Conservation (phyloP, 2,888 invertebrate species). For the Gymnoscelis rufifasciata region DNA sequence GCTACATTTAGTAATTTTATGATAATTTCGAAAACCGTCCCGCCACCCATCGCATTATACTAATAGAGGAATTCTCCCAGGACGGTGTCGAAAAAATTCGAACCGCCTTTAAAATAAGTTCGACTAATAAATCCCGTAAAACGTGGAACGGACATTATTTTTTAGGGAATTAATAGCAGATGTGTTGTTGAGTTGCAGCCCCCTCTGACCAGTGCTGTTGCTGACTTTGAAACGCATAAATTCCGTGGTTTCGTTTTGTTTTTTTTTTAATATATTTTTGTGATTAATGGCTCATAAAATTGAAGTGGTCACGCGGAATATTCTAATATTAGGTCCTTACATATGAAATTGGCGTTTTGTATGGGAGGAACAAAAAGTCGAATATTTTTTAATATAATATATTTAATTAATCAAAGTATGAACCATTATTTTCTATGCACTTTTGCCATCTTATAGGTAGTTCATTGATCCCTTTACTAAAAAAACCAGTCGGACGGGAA, state of each 20-base stretch:
- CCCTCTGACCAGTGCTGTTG: constrained; percentile 50
- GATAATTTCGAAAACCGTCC: constrained; percentile 78
- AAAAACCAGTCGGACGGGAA: too few species aligned
- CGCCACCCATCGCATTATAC: constrained; percentile 79
- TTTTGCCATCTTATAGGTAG: too few species aligned
- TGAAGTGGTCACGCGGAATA: constrained; percentile 57
- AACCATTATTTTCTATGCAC: too few species aligned
- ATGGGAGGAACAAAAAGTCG: too few species aligned
- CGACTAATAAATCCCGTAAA: constrained; percentile 70
- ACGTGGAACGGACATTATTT: constrained; percentile 65
- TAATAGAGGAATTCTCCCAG: constrained; percentile 72
- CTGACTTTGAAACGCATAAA: constrained; percentile 74
- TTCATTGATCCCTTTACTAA: too few species aligned
- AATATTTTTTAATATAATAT: too few species aligned
- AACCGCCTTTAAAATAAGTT: constrained; percentile 69
- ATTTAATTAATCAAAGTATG: too few species aligned
- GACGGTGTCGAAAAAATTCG: constrained; percentile 61
- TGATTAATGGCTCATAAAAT: constrained; percentile 74
- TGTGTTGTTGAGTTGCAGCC: constrained; percentile 70
- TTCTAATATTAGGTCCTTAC: too few species aligned
- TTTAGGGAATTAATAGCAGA: constrained; percentile 73
- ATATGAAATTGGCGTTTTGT: too few species aligned
- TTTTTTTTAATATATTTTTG: constrained; percentile 65
- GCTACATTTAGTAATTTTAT: constrained; percentile 80
- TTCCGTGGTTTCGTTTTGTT: constrained; percentile 61